Conservation (phyloP, 2,888 invertebrate genomes). For the Trissoscelio sp. region DNA sequence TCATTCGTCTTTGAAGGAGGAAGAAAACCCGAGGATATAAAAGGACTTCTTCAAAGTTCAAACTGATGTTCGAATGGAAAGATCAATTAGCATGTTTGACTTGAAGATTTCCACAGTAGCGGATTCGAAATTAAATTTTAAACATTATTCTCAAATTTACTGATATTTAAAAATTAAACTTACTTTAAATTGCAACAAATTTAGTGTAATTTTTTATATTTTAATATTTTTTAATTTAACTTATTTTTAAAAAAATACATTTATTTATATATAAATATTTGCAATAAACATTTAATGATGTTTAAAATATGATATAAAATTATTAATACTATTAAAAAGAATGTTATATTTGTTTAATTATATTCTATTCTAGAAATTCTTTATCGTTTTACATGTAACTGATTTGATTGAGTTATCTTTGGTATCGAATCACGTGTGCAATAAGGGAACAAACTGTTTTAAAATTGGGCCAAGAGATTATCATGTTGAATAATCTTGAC, state of each 20-base stretch:
- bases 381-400: conserved; percentile 4
- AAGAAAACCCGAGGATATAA: conserved; percentile 53
- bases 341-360: too few relatives aligned
- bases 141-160: too few relatives aligned
- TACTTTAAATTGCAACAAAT: too few relatives aligned
- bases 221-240: too few relatives aligned
- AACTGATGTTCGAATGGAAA: conserved; percentile 39
- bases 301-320: too few relatives aligned
- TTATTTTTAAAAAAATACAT: too few relatives aligned
- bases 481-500: conserved; percentile 44
- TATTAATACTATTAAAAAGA: background rate
- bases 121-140: too few relatives aligned
- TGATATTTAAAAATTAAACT: too few relatives aligned
- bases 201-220: too few relatives aligned
- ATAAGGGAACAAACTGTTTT: conserved; percentile 24
- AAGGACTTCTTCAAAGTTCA: conserved; percentile 48
- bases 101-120: conserved; percentile 3
- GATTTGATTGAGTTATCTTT: conserved; percentile 17
- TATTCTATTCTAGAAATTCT: too few relatives aligned
- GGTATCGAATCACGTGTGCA: conserved; percentile 26
- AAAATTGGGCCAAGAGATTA: conserved; percentile 53
- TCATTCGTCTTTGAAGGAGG: conserved; percentile 49
- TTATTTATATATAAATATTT: too few relatives aligned
- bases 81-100: conserved; percentile 45
- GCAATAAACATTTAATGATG: too few relatives aligned